Evolutionary conservation across 2,113 vertebrate genomes (phyloP).

Genomic region (Raja brachyura): DNA sequence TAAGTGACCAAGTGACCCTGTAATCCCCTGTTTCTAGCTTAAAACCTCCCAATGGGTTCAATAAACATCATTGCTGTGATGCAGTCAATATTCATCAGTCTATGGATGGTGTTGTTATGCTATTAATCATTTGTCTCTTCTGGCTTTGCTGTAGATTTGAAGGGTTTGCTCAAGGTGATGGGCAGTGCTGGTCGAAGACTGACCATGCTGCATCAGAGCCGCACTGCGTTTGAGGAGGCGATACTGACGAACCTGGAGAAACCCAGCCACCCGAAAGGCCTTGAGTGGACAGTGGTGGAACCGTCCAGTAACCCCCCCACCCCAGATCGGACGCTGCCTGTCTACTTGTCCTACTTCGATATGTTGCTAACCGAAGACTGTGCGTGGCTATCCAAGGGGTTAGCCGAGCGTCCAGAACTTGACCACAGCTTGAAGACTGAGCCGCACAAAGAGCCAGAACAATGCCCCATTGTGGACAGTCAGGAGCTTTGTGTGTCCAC

Average conservation of each 20-base stretch:
- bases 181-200: constrained; percentile 66
- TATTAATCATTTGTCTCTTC: constrained; percentile 32
- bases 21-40: constrained; percentile 31
- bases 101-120: background rate
- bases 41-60: constrained; percentile 18
- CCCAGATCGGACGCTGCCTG: constrained; percentile 60
- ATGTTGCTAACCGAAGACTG: constrained; percentile 72
- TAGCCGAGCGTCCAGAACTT: constrained; percentile 41
- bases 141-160: constrained; percentile 45
- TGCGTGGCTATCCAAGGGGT: constrained; percentile 63
- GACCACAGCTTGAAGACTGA: constrained; percentile 40
- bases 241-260: constrained; percentile 59
- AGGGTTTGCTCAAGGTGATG: constrained; percentile 53
- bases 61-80: background rate
- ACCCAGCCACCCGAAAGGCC: constrained; percentile 42
- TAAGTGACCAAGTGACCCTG: constrained; percentile 30
- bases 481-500: constrained; percentile 70
- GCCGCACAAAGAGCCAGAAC: constrained; percentile 71
- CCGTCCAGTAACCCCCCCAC: constrained; percentile 50
- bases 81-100: background rate
- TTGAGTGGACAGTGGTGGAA: constrained; percentile 62
- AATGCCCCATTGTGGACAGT: constrained; percentile 91
- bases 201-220: constrained; percentile 47
- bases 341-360: constrained; percentile 85
- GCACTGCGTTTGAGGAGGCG: constrained; percentile 54